A percentile compares a stretch with the other conserved stretches of the same genome.
These are phyloP conservation scores for Burhinus bistriatus DNA, from an alignment of 2,113 vertebrate species.

Conservation along the genomic window DNA sequence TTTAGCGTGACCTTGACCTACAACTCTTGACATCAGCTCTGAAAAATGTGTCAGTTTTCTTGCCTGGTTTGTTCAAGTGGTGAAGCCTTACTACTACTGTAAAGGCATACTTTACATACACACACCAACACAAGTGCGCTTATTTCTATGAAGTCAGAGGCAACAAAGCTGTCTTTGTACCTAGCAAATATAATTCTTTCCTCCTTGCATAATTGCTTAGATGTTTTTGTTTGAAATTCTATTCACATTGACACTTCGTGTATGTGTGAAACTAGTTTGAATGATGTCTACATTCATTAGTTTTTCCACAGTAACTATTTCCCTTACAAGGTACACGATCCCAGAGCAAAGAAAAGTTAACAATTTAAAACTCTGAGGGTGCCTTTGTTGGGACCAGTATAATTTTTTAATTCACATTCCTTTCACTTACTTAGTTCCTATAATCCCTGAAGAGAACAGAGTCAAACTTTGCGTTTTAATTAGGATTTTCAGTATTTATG, in stretches of 20 bases:
- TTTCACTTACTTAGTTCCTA: constrained; percentile 43
- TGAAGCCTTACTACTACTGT: background rate
- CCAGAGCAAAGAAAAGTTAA: constrained; percentile 58
- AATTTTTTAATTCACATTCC: constrained; percentile 53
- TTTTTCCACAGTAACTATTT: constrained; percentile 56
- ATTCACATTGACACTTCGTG: constrained; percentile 59
- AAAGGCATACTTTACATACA: background rate
- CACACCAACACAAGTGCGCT: background rate
- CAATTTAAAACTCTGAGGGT: constrained; percentile 42
- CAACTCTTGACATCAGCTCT: constrained; percentile 46
- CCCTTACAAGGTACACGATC: constrained; percentile 31
- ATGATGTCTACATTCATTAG: constrained; percentile 58
- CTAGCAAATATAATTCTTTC: constrained; percentile 67
- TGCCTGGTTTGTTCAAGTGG: background rate
- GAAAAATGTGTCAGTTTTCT: constrained; percentile 33
- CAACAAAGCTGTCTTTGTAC: constrained; percentile 69
- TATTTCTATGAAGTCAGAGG: constrained; percentile 52
- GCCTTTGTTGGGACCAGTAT: constrained; percentile 44
- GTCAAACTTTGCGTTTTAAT: constrained; percentile 67
- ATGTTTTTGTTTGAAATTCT: constrained; percentile 69
- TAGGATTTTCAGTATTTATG: constrained; percentile 57
- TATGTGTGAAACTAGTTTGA: constrained; percentile 51
- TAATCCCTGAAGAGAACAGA: constrained; percentile 56
- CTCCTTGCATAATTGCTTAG: constrained; percentile 42
- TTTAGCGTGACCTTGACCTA: constrained; percentile 39